Conservation (phyloP, 2,113 vertebrate species). For the Saguinus midas region DNA sequence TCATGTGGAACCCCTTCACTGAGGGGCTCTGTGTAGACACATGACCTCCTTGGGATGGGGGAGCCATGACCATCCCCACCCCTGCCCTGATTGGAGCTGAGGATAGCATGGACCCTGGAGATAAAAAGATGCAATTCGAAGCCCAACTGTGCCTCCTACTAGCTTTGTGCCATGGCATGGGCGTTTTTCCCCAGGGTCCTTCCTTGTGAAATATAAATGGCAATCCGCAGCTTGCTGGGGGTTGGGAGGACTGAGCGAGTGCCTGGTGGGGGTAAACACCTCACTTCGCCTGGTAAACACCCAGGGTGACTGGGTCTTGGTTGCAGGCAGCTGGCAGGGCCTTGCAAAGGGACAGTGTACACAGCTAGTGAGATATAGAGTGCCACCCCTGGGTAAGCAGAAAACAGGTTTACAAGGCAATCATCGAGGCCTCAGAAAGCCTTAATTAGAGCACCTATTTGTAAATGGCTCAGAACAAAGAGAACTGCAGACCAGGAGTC, state of each 20-base stretch:
- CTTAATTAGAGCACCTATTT: constrained; percentile 56
- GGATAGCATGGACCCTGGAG: neutral
- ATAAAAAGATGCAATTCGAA: neutral
- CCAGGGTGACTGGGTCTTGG: neutral
- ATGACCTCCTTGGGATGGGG: neutral
- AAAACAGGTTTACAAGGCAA: constrained; percentile 62
- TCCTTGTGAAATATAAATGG: neutral
- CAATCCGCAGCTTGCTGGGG: neutral
- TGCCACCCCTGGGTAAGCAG: neutral
- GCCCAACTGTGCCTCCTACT: neutral
- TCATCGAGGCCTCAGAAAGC: constrained; percentile 12
- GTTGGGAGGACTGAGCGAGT: neutral
- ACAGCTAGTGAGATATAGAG: neutral
- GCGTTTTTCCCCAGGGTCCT: neutral
- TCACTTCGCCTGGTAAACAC: too few species aligned
- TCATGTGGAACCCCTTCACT: neutral
- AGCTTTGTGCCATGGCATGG: neutral
- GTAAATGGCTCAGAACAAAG: constrained; percentile 68
- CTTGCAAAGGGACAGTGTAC: neutral
- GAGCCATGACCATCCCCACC: neutral
- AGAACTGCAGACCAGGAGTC: neutral
- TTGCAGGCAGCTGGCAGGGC: neutral
- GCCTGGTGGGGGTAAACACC: neutral
- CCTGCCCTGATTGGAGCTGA: neutral
- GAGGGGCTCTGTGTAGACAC: neutral